Evolutionary conservation across 1,140 invertebrate genomes (phyloP), one percentile per base, ranked within the genome.

Genomic region (Thaumatotibia leucotreta): DNA sequence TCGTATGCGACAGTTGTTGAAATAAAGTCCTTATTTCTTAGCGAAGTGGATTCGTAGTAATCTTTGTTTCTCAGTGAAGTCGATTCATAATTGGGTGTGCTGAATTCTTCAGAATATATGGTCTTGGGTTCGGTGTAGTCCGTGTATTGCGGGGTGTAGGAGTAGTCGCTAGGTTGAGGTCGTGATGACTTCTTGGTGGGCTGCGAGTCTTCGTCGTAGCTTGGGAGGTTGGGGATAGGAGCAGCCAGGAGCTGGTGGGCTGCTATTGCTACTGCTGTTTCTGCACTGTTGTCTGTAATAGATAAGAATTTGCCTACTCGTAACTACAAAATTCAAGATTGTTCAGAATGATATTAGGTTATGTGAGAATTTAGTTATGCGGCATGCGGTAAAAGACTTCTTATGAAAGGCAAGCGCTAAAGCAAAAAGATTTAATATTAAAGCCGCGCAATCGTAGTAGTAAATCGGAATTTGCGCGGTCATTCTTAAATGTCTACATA

Each of bases 221-320:
- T 81, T 1, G 77, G 79, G 29, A 87, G 78, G 66, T 81, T 80
- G 4, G 91, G 91, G 52, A 91, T 68, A 1, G 91, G 91, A 4
- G 91, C 91, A 10, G 83, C 79, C 23, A 91, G 66, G 2, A 92
- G 82, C 54, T 91, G 84, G 75, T 91, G 89, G 4, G 89, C 86
- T 2, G 88, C 91, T 64, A 92, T 80, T 1, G 91, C 91, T 58
- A 92, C 77, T 4, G 89, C 89, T 10, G 88, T 89, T 78, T 91
- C 91, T 23, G 82, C 75, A 61, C 68, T 82, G 61, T 79, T 68
- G 68, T 86, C 88, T 91, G 80, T 11, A 70, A 72, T 35, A 68
- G 64, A 66, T 62, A 29, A 29, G 2, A 29, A n/a, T n/a, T n/a
- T n/a, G n/a, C n/a, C n/a, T n/a, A n/a, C n/a, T n/a, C n/a, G n/a